phyloP scores from a whole-genome alignment of 2,888 invertebrate species.

The Ochlodes sylvanus region DNA sequence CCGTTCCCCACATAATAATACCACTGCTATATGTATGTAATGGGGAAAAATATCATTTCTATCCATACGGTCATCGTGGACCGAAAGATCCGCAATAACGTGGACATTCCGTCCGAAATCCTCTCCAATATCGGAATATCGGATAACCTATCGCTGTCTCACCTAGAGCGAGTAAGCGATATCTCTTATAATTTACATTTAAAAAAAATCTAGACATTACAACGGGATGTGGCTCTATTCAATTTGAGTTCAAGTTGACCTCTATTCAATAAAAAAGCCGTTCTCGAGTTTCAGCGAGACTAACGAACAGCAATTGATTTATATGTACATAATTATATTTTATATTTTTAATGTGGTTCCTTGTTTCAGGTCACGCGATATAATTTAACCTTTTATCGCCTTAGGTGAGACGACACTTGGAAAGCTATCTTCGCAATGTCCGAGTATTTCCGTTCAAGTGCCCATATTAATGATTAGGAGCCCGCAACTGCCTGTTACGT shows the following conservation, averaged over 20 bases:
- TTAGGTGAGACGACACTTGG: neutral
- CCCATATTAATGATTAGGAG: conserved; percentile 19
- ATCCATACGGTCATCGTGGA: neutral
- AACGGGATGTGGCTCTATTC: no score
- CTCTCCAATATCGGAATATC: conserved; percentile 25
- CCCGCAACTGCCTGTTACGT: neutral
- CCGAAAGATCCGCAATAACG: conserved; percentile 30
- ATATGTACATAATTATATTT: no score
- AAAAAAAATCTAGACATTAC: no score
- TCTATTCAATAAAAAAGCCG: no score
- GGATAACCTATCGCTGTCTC: neutral
- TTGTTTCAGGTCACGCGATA: neutral
- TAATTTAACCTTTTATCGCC: neutral
- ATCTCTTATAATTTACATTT: no score
- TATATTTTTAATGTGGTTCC: no score
- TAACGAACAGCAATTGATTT: no score
- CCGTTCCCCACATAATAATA: conserved; percentile 3
- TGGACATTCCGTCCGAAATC: conserved; percentile 28
- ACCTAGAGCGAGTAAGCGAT: neutral
- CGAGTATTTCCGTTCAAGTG: conserved; percentile 23
- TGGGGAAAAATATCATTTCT: conserved; percentile 27
- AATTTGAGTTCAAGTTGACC: no score
- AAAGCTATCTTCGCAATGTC: conserved; percentile 19
- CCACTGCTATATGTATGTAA: conserved; percentile 17
- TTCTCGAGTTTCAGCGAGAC: no score